Evolutionary conservation across 1,140 invertebrate species (phyloP).

Genomic region (Armadillidium nasatum): DNA sequence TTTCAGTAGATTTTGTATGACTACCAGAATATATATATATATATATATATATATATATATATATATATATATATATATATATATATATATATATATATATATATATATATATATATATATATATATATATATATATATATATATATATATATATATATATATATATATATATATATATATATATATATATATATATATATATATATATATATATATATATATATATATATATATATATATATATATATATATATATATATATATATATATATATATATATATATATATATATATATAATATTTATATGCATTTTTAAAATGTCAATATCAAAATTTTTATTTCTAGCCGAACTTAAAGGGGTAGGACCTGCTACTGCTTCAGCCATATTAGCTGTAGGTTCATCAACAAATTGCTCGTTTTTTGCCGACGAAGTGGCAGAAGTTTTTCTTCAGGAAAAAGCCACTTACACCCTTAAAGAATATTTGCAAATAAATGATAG

Average conservation of each 20-base stretch:
- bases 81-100: slow-evolving; percentile 19
- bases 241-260: too few relatives aligned
- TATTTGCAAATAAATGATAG: background rate
- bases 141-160: too few relatives aligned
- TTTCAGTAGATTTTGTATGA: too few relatives aligned
- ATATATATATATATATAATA: too few relatives aligned
- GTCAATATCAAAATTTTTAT: too few relatives aligned
- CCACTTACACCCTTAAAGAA: background rate
- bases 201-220: too few relatives aligned
- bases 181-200: too few relatives aligned
- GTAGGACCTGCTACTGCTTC: slow-evolving; percentile 26
- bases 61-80: slow-evolving; percentile 8
- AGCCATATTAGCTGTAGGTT: slow-evolving; percentile 9
- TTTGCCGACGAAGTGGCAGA: slow-evolving; percentile 27
- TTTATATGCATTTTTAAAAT: too few relatives aligned
- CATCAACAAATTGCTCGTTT: background rate
- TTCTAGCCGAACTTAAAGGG: slow-evolving; percentile 17
- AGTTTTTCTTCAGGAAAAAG: slow-evolving; percentile 7
- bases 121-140: too few relatives aligned
- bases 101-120: slow-evolving; percentile 14
- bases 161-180: too few relatives aligned
- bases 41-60: background rate
- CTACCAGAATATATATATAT: background rate
- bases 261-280: too few relatives aligned
- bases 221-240: too few relatives aligned